A percentile compares a stretch with the other conserved stretches of the same genome.
These are phyloP conservation scores for Nannobrachium achirus DNA, from an alignment of 2,113 vertebrate species.

Conservation along the genomic window DNA sequence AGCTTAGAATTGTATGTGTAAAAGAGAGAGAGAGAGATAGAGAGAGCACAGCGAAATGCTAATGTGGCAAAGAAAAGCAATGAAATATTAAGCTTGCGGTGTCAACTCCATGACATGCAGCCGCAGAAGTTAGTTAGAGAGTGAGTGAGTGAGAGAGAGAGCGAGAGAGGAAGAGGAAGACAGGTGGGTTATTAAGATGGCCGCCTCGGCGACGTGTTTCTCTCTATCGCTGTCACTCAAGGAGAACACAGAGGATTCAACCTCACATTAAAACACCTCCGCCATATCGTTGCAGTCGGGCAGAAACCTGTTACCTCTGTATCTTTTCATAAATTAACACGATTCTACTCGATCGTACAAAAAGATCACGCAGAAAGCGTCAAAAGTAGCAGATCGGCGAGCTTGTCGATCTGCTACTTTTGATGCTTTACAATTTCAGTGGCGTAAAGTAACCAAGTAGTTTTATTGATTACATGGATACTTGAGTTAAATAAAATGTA, in stretches of 20 bases:
- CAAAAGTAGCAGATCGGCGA: no score
- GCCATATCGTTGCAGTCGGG: no score
- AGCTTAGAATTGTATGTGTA: neutral
- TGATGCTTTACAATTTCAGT: no score
- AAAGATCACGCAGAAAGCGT: no score
- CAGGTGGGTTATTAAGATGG: constrained; percentile 24
- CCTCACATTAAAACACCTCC: no score
- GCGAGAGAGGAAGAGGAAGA: constrained; percentile 16
- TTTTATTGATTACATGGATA: no score
- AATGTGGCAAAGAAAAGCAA: constrained; percentile 55
- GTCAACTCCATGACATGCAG: neutral
- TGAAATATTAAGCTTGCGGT: constrained; percentile 36
- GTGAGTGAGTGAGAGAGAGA: constrained; percentile 28
- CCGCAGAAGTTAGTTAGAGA: neutral
- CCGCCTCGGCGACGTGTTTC: constrained; percentile 6
- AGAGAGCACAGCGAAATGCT: constrained; percentile 34
- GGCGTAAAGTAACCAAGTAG: no score
- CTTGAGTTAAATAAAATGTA: no score
- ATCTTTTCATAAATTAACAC: no score
- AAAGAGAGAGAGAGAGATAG: neutral
- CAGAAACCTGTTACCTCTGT: no score
- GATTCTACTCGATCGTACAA: no score
- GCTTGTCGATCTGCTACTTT: no score
- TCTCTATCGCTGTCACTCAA: neutral
- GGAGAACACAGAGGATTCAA: constrained; percentile 15